These are phyloP conservation scores for Autographa gamma DNA, from an alignment of 2,888 invertebrate species.

Conservation along the genomic window DNA sequence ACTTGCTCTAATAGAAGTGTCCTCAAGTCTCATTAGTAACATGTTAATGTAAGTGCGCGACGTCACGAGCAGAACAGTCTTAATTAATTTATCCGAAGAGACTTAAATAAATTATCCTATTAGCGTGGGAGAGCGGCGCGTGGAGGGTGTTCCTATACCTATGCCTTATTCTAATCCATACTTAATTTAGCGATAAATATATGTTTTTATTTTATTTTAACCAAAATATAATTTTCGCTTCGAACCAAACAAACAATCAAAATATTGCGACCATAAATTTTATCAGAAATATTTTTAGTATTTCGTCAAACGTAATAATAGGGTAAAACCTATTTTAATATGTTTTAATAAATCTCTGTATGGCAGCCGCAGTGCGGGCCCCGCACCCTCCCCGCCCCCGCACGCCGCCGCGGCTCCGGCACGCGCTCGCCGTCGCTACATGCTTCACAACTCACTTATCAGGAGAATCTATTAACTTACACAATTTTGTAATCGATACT, in stretches of 20 bases:
- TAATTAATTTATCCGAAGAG: slow-evolving; percentile 70
- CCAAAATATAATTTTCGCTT: slow-evolving; percentile 40
- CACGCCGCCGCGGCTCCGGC: slow-evolving; percentile 25
- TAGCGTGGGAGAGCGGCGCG: slow-evolving; percentile 54
- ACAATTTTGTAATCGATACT: slow-evolving; percentile 35
- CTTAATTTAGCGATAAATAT: slow-evolving; percentile 53
- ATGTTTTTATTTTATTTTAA: slow-evolving; percentile 32
- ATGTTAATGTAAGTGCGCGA: slow-evolving; percentile 9
- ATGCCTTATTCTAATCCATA: slow-evolving; percentile 31
- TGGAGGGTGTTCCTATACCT: slow-evolving; percentile 23
- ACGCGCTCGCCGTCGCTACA: slow-evolving; percentile 29
- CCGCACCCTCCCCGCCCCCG: slow-evolving; percentile 6
- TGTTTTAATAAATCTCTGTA: slow-evolving; percentile 32
- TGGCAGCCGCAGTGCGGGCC: slow-evolving; percentile 25
- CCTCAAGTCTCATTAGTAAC: background rate
- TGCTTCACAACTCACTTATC: slow-evolving; percentile 28
- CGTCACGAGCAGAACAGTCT: slow-evolving; percentile 64
- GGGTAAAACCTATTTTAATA: slow-evolving; percentile 35
- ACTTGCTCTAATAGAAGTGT: background rate
- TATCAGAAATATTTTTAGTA: slow-evolving; percentile 18
- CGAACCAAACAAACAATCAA: slow-evolving; percentile 13
- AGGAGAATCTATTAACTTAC: slow-evolving; percentile 33
- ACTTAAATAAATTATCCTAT: slow-evolving; percentile 67
- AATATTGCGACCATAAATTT: slow-evolving; percentile 17
- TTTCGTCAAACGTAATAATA: slow-evolving; percentile 36